Evolutionary conservation across 2,797 vertebrate species (phyloP).

Genomic region (Harpagifer antarcticus): DNA sequence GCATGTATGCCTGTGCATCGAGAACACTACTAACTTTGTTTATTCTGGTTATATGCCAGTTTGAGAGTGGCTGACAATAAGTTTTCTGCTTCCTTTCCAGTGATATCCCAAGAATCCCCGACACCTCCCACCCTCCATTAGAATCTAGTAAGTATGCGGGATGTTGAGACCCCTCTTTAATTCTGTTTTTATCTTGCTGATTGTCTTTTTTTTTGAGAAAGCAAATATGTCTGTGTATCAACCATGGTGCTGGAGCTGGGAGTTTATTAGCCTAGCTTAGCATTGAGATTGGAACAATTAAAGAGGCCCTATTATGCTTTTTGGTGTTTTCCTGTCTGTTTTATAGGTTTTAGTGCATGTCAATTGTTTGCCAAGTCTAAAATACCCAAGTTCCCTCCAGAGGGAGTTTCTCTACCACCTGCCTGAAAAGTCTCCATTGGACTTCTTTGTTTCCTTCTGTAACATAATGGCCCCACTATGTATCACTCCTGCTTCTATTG

Average conservation of each 20-base stretch:
- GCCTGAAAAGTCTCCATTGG: no score
- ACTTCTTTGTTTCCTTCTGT: no score
- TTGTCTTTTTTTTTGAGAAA: neutral
- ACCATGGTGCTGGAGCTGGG: neutral
- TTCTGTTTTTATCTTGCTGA: slow-evolving; percentile 4
- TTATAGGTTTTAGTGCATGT: no score
- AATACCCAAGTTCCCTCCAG: no score
- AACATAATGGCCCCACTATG: no score
- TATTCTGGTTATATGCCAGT: neutral
- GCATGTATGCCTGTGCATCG: slow-evolving; percentile 68
- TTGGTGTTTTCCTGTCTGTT: no score
- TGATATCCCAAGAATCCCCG: slow-evolving; percentile 99
- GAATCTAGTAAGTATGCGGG: slow-evolving; percentile 93
- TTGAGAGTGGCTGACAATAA: slow-evolving; percentile 20
- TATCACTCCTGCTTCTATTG: no score
- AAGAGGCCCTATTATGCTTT: no score
- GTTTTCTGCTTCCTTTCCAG: slow-evolving; percentile 83
- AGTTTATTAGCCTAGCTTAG: slow-evolving; percentile 6
- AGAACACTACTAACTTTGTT: slow-evolving; percentile 29
- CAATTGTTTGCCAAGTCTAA: no score
- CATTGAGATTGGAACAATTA: neutral
- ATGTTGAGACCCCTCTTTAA: slow-evolving; percentile 14
- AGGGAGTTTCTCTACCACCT: no score
- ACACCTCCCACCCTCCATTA: slow-evolving; percentile 98
- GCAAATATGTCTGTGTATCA: neutral